Percentiles rank a stretch among this genome's conserved stretches.
Conservation (phyloP, 2,888 invertebrate genomes). For the Drosophila formosana region DNA sequence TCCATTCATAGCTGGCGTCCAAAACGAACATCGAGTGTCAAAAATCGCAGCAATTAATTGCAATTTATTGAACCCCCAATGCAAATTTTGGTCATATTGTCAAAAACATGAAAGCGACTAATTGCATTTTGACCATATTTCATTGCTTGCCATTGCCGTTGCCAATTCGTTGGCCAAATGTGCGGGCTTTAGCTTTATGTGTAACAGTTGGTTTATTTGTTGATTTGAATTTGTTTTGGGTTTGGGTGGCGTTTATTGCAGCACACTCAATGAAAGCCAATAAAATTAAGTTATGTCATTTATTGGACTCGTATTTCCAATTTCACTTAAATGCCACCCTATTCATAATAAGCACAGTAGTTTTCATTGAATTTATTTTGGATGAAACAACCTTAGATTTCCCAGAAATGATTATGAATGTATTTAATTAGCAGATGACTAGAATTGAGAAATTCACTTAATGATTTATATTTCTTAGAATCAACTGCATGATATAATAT, state of each 20-base stretch:
- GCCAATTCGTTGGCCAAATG: constrained; percentile 28
- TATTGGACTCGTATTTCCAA: background rate
- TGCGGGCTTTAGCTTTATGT: constrained; percentile 3
- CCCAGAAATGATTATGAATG: background rate
- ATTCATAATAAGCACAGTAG: background rate
- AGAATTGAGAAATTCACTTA: background rate
- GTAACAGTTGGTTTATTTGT: constrained; percentile 12
- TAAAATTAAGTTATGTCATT: constrained; percentile 1
- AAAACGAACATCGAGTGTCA: constrained; percentile 4
- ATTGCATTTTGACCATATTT: constrained; percentile 30
- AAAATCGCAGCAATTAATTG: constrained; percentile 61
- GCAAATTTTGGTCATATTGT: constrained; percentile 37
- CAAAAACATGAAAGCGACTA: constrained; percentile 18
- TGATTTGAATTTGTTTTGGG: background rate
- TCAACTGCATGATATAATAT: background rate
- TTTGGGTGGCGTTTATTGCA: background rate
- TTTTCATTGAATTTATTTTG: constrained; percentile 1
- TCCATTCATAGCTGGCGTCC: constrained; percentile 27
- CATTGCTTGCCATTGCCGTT: constrained; percentile 9
- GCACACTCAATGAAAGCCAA: background rate
- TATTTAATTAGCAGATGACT: background rate
- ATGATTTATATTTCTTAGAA: background rate
- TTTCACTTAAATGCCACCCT: background rate
- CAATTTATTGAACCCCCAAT: constrained; percentile 40
- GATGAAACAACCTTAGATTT: background rate